phyloP scores from a whole-genome alignment of 2,888 invertebrate genomes.

The Yponomeuta plumbellus region DNA sequence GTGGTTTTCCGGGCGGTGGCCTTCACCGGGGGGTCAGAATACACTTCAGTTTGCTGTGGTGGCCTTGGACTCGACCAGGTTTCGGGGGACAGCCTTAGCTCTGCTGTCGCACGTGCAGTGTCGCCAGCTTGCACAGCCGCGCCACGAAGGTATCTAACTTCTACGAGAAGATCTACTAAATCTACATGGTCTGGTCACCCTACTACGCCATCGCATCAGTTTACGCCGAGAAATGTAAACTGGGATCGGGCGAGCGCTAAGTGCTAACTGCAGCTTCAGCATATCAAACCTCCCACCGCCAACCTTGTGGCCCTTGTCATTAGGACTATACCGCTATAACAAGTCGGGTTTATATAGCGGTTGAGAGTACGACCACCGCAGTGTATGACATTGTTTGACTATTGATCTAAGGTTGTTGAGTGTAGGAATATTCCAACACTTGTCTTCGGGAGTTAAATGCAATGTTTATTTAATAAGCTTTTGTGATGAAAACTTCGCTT shows the following conservation, averaged over 20 bases:
- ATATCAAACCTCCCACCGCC: neutral
- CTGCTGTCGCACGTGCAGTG: too few species aligned
- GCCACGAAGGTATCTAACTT: too few species aligned
- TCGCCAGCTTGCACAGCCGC: too few species aligned
- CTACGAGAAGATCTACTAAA: too few species aligned
- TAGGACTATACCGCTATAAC: neutral
- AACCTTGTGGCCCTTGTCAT: neutral
- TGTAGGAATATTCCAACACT: constrained; percentile 7
- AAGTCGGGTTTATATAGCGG: neutral
- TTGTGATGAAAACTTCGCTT: neutral
- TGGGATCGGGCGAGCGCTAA: constrained; percentile 24
- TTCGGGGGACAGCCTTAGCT: too few species aligned
- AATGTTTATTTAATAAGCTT: neutral
- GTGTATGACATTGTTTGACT: constrained; percentile 12
- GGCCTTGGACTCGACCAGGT: too few species aligned
- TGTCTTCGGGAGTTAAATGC: neutral
- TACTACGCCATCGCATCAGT: constrained; percentile 17
- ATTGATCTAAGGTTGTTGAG: constrained; percentile 8
- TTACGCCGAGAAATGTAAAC: constrained; percentile 26
- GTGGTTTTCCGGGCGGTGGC: too few species aligned
- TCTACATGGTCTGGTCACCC: constrained; percentile 4
- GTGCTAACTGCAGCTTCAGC: constrained; percentile 16
- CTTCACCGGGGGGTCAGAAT: too few species aligned
- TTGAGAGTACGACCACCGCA: constrained; percentile 2
- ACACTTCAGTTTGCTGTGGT: too few species aligned